These are phyloP conservation scores for Trissolcus japonicus DNA, from an alignment of 2,888 invertebrate species.

Conservation along the genomic window DNA sequence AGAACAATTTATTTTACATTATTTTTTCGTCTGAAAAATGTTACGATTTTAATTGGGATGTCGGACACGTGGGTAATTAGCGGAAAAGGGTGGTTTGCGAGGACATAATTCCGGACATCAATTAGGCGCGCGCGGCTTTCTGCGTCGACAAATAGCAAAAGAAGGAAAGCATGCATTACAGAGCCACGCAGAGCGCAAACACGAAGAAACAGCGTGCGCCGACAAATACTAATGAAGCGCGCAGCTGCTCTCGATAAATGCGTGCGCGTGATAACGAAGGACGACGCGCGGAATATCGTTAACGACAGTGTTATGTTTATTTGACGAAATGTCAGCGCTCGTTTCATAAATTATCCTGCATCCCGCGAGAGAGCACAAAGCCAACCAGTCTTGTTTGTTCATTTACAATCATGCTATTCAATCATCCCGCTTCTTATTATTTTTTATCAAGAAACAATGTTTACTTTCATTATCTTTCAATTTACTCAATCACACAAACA, in stretches of 20 bases:
- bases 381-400: no score
- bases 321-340: conserved; percentile 27
- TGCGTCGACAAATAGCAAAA: conserved; percentile 42
- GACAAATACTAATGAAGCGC: conserved; percentile 51
- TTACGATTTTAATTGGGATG: conserved; percentile 1
- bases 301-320: conserved; percentile 36
- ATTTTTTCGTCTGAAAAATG: no score
- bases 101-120: conserved; percentile 31
- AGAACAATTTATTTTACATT: no score
- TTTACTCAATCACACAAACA: no score
- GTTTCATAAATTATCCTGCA: not conserved
- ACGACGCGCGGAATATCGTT: conserved; percentile 43
- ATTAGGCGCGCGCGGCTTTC: conserved; percentile 39
- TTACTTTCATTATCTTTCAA: no score
- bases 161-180: conserved; percentile 43
- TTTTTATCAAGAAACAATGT: no score
- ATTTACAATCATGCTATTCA: no score
- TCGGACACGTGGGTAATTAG: conserved; percentile 32
- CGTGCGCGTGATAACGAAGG: conserved; percentile 45
- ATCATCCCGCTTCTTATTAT: no score
- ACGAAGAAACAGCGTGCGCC: conserved; percentile 33
- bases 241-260: conserved; percentile 51
- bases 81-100: conserved; percentile 15
- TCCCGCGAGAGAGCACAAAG: not conserved
- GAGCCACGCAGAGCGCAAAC: conserved; percentile 44